phyloP scores from a whole-genome alignment of 2,888 invertebrate genomes.

The Melanostoma scalare region DNA sequence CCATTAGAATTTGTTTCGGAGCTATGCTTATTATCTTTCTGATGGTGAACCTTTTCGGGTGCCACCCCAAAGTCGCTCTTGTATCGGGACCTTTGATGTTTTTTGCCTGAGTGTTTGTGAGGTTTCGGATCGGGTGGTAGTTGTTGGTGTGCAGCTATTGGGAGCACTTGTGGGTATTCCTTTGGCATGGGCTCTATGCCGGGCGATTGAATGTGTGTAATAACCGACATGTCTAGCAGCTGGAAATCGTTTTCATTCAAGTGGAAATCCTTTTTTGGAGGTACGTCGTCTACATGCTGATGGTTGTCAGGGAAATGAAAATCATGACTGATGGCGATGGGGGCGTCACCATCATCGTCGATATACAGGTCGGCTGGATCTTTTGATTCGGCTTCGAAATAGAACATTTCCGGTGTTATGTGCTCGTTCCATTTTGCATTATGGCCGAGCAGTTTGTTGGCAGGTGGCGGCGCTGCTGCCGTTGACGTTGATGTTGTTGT shows the following conservation, averaged over 20 bases:
- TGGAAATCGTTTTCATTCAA: slow-evolving; percentile 64
- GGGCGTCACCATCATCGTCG: slow-evolving; percentile 25
- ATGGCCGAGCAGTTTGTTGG: slow-evolving; percentile 77
- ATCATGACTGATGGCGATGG: slow-evolving; percentile 45
- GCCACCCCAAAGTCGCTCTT: slow-evolving; percentile 48
- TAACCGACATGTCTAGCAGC: slow-evolving; percentile 52
- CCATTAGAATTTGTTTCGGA: slow-evolving; percentile 43
- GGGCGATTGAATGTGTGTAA: slow-evolving; percentile 38
- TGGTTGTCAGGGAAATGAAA: slow-evolving; percentile 34
- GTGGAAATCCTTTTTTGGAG: slow-evolving; percentile 57
- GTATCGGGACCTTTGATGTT: slow-evolving; percentile 63
- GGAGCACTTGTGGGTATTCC: slow-evolving; percentile 56
- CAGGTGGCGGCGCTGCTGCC: slow-evolving; percentile 60
- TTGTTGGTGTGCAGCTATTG: too few species aligned
- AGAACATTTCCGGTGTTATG: slow-evolving; percentile 72
- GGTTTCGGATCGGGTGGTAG: slow-evolving; percentile 51
- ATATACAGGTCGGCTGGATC: slow-evolving; percentile 54
- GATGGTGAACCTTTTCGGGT: slow-evolving; percentile 50
- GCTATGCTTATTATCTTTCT: slow-evolving; percentile 49
- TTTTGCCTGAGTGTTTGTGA: slow-evolving; percentile 55
- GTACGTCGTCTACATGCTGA: slow-evolving; percentile 33
- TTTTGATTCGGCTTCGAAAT: slow-evolving; percentile 49
- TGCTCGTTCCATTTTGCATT: slow-evolving; percentile 50
- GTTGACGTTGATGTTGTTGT: too few species aligned
- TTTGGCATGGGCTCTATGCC: slow-evolving; percentile 13